phyloP scores from a whole-genome alignment of 2,113 vertebrate genomes.

The Alligator sinensis region DNA sequence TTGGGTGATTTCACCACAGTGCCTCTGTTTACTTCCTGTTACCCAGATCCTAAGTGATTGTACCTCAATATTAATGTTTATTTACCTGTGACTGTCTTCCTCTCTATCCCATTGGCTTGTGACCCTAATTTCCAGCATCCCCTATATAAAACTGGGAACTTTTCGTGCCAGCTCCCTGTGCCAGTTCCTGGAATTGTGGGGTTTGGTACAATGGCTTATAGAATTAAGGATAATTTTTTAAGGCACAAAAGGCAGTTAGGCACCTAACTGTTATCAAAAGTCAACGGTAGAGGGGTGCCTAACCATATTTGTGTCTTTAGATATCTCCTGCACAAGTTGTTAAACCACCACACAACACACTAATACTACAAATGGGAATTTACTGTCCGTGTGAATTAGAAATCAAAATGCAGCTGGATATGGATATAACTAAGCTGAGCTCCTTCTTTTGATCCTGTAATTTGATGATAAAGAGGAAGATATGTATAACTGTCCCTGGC shows the following conservation, averaged over 20 bases:
- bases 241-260: background rate
- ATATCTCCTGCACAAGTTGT: background rate
- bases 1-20: too few species aligned
- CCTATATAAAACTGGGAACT: too few species aligned
- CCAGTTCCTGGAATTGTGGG: too few species aligned
- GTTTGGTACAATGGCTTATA: background rate
- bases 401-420: constrained; percentile 1
- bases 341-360: background rate
- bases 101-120: too few species aligned
- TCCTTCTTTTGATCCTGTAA: background rate
- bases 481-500: background rate
- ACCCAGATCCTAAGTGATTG: too few species aligned
- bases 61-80: too few species aligned
- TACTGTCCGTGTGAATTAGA: background rate
- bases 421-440: background rate
- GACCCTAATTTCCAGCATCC: too few species aligned
- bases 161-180: too few species aligned
- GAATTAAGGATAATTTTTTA: background rate
- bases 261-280: background rate
- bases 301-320: background rate
- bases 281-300: background rate
- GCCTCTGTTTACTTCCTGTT: too few species aligned
- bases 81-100: too few species aligned
- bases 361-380: background rate
- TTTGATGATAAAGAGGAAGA: background rate